Conservation (phyloP, 2,113 vertebrate species). For the Empidonax alnorum region DNA sequence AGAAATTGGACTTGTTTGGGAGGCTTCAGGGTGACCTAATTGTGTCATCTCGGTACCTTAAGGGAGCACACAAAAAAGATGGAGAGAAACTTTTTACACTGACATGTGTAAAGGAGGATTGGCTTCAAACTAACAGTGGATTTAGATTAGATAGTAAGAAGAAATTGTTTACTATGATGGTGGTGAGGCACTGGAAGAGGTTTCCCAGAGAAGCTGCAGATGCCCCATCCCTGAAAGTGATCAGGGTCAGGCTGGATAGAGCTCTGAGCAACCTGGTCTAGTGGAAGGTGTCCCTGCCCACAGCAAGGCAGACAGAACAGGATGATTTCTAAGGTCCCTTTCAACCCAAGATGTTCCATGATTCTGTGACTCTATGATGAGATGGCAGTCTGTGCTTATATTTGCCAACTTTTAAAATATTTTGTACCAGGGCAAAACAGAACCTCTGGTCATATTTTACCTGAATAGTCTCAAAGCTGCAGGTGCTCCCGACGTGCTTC, state of each 20-base stretch:
- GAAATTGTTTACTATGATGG: neutral
- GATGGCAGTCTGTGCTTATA: neutral
- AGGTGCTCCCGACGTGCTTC: neutral
- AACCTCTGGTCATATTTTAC: neutral
- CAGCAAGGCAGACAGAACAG: neutral
- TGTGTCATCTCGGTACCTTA: neutral
- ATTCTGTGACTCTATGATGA: neutral
- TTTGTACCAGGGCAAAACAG: neutral
- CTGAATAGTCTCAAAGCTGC: neutral
- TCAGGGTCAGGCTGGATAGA: neutral
- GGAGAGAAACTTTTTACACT: neutral
- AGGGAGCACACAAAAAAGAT: neutral
- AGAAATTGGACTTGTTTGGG: neutral
- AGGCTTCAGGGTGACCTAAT: neutral
- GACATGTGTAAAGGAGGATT: too few relatives aligned
- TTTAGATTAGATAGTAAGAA: neutral
- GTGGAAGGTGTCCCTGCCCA: accelerated
- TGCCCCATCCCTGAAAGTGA: accelerated
- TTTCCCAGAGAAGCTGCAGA: neutral
- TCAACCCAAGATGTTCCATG: accelerated
- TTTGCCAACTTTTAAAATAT: neutral
- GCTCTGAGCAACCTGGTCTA: neutral
- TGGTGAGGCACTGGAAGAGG: neutral
- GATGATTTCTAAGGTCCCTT: neutral
- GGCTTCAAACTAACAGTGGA: neutral